Percentiles rank a stretch among this genome's conserved stretches.
Evolutionary conservation across 2,888 invertebrate species (phyloP).

Genomic region (Limenitis camilla): DNA sequence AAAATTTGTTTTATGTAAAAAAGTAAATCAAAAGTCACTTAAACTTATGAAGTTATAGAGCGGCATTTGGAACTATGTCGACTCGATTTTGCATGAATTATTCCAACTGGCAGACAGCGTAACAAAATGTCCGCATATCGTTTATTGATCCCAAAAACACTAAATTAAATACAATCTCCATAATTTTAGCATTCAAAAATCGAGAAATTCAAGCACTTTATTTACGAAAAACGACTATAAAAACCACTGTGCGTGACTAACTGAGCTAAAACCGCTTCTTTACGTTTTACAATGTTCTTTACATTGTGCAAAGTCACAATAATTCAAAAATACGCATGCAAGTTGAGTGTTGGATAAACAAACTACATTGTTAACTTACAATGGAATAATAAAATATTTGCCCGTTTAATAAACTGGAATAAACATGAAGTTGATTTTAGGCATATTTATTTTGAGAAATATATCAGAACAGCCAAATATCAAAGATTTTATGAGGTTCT

Average conservation of each 20-base stretch:
- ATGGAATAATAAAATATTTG: slow-evolving; percentile 29
- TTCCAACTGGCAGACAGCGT: no score
- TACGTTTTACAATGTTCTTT: slow-evolving; percentile 18
- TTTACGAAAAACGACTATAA: slow-evolving; percentile 36
- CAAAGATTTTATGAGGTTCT: neutral
- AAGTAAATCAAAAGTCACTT: no score
- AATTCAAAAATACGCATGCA: slow-evolving; percentile 32
- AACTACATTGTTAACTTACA: slow-evolving; percentile 30
- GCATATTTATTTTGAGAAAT: neutral
- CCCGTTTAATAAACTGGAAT: slow-evolving; percentile 20
- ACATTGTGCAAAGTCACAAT: slow-evolving; percentile 28
- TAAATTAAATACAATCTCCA: slow-evolving; percentile 2
- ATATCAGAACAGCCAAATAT: no score
- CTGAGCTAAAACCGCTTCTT: slow-evolving; percentile 16
- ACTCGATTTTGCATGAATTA: no score
- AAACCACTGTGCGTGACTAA: slow-evolving; percentile 38
- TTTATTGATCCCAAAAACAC: neutral
- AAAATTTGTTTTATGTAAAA: no score
- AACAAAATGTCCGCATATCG: neutral
- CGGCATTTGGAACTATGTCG: no score
- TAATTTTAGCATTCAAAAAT: slow-evolving; percentile 8
- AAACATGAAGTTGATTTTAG: neutral
- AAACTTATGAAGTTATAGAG: no score
- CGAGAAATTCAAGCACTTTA: slow-evolving; percentile 19
- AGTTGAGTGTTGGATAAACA: slow-evolving; percentile 30